Base-by-base conservation (phyloP, 1,140 invertebrate species). In the Dolichoris vasculosae region DNA sequence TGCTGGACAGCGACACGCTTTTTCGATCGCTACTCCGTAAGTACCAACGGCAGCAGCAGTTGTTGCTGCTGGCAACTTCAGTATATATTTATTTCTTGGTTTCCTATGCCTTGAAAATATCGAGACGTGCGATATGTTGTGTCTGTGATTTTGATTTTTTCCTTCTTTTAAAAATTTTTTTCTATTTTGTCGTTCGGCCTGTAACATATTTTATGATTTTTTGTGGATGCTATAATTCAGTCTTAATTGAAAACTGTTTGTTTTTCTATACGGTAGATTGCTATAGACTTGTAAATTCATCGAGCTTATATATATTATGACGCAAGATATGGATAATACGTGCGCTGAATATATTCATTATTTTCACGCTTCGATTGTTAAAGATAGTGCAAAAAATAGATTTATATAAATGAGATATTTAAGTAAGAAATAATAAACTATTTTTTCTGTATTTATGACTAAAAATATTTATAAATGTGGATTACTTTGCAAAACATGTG, bases 281-380 rank as follows among this genome's bases (percentile, higher is more conserved):
- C 43, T 30, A 26, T 30, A 35, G 76, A 77, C 59, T 38, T 64
- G 35, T 64, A 80, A 64, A 69, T 35, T 26, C 38, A n/a, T 59
- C 55, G 63, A 23, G 59, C 32, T 69, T 80, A 43, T 85, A 82
- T 85, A 82, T 82, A 86, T 82, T 40, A n/a, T 43, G 17, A 23
- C 11, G 17, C 32, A 30, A 13, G 11, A 26, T 55, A 63, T 26
- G 46, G 84, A 55, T 77, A 80, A 86, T 82, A 77, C 78, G 69
- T 69, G 71, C 51, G 71, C 82, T 77, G 71, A 86, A 86, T 82
- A 82, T 86, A 86, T 86, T 82, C 71, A 76, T 86, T 86, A 48
- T 40, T 78, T 46, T 46, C 26, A 35, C 15, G 6, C 43, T 30
- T 43, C 2, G 23, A 67, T 67, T 63, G 43, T n/a, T 20, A 13